Evolutionary conservation across 2,113 vertebrate genomes (phyloP), one percentile per base, ranked within the genome.

Genomic region (Chloroceryle aenea): DNA sequence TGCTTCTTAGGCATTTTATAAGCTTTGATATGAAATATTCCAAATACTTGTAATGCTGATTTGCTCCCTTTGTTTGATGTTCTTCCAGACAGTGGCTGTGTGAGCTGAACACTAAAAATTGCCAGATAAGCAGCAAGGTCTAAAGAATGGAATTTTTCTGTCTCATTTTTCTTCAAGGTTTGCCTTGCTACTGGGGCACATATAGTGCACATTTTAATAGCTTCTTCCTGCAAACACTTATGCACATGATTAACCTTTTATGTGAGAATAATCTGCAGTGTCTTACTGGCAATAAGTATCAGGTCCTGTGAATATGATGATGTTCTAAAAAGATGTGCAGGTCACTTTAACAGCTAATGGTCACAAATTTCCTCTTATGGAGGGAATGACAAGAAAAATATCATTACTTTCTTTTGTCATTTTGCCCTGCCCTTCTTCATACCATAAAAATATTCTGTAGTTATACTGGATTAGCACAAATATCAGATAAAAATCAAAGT

Each of bases 141-240:
- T 85, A 62, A 85, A 73, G 48, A 79, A 91, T 42, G 27, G 53
- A 72, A 62, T 79, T 85, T 53, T 87, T 87, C 66, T 82, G n/a
- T 75, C 73, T 90, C 52, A 81, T 93, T 95, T 94, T 85, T 85
- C 50, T 96, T 94, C 67, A 80, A 73, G 50, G 43, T 89, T 89
- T 90, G 74, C 36, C 79, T 95, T 66, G n/a, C 36, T 89, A 64
- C 50, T 26, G 4, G 71, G 48, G 38, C 2, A 0, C 3, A 4
- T 50, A 36, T 32, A 62, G 63, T 32, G 50, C 71, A 89, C 13
- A 62, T 91, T 96, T 89, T 87, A 95, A 94, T 91, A 85, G 14
- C 13, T 83, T 85, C 25, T 87, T 94, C 74, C 62, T 62, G n/a
- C 74, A 94, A 96, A 95, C 27, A 87, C 71, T 96, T 87, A 79